Evolutionary conservation across 2,113 vertebrate genomes (phyloP).

Genomic region (Lichenostomus cassidix): DNA sequence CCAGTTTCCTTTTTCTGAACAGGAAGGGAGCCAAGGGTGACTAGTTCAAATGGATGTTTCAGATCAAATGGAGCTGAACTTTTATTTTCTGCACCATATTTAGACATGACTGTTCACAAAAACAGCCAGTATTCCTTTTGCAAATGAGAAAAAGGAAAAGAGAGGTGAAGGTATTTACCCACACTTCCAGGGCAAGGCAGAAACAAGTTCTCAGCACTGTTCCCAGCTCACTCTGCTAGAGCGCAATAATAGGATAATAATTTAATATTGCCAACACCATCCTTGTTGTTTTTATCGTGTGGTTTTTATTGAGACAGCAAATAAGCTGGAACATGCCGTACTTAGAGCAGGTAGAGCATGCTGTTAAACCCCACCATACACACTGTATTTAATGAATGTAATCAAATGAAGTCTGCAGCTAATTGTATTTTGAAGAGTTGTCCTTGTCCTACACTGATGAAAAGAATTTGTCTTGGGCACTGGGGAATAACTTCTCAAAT

Average conservation of each 20-base stretch:
- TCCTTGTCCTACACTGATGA: conserved; percentile 57
- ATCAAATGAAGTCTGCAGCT: conserved; percentile 56
- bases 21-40: background rate
- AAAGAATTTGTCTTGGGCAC: conserved; percentile 53
- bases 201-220: background rate
- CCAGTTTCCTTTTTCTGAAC: background rate
- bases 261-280: conserved; percentile 32
- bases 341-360: conserved; percentile 50
- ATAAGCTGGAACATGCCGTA: conserved; percentile 43
- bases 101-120: background rate
- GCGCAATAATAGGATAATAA: conserved; percentile 23
- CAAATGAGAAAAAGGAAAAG: background rate
- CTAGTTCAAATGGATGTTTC: background rate
- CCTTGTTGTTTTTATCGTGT: conserved; percentile 30
- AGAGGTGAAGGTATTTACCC: background rate
- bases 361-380: conserved; percentile 34
- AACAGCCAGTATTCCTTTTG: background rate
- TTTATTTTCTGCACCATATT: background rate
- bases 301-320: conserved; percentile 57
- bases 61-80: background rate
- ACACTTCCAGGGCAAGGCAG: background rate
- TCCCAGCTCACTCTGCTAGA: background rate
- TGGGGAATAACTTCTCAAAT: conserved; percentile 41
- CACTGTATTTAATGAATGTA: conserved; percentile 50
- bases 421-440: conserved; percentile 63